These are phyloP conservation scores for Tyrophagus putrescentiae DNA, from an alignment of 1,140 invertebrate genomes.

Conservation along the genomic window DNA sequence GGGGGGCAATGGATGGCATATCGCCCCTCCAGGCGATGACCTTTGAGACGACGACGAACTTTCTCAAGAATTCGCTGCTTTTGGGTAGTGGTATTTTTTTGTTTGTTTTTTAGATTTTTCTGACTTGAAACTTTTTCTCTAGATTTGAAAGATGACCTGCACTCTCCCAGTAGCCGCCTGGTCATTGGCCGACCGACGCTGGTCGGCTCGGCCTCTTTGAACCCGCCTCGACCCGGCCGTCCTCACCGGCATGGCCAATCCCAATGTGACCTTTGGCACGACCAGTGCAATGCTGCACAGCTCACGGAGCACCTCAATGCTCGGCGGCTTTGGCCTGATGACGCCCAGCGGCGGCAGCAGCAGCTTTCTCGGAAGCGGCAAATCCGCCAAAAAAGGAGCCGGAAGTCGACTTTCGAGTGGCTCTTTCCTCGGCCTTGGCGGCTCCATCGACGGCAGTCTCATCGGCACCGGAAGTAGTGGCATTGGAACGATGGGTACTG, in stretches of 20 bases:
- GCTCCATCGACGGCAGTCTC: no score
- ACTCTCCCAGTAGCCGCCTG: constrained; percentile 72
- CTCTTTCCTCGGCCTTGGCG: no score
- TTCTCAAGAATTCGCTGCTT: constrained; percentile 65
- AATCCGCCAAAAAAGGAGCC: no score
- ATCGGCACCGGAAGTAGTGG: no score
- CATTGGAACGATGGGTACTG: no score
- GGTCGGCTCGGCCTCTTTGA: constrained; percentile 67
- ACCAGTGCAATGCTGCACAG: no score
- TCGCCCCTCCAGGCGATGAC: constrained; percentile 90
- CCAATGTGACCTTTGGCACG: neutral
- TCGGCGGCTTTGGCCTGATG: no score
- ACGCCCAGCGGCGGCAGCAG: no score
- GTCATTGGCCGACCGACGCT: constrained; percentile 67
- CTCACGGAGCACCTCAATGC: no score
- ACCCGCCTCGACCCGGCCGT: neutral
- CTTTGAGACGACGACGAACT: constrained; percentile 79
- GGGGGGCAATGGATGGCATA: constrained; percentile 69
- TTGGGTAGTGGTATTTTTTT: constrained; percentile 32
- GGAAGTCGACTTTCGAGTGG: no score
- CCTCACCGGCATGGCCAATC: neutral
- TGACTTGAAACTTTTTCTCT: constrained; percentile 28
- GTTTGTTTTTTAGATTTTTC: neutral
- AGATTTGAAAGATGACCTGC: constrained; percentile 55
- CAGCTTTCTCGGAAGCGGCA: no score